Base-by-base conservation (phyloP, 2,888 invertebrate species). In the Cosmia pyralina region DNA sequence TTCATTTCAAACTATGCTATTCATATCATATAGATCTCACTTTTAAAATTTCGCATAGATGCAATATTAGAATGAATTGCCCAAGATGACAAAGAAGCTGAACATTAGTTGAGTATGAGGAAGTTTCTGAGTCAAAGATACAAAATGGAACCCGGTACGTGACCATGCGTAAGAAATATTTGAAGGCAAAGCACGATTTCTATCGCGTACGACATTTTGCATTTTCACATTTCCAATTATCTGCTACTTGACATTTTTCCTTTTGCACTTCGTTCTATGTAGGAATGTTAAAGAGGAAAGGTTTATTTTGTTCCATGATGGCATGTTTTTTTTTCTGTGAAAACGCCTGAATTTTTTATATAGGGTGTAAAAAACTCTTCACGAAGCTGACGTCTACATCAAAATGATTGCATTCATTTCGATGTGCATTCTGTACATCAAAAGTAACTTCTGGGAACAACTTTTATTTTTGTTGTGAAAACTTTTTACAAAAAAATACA, bases 191-290 rank as follows among this genome's bases (percentile, higher is more conserved):
- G 81, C 85, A 85, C 86, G 85, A 87, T 83, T 79, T 79, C 76
- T 79, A 87, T 85, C 77, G 81, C 73, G 68, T 64, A 77, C 64
- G 79, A 73, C 79, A 81, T 85, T 87, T 81, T 87, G 74, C 81
- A 69, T 87, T 87, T 83, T 72, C 75, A 79, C 76, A 78, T 78
- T 81, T 77, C 85, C 85, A 80, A 87, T 85, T 83, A 87, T 79
- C 63, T 75, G 59, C 22, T 76, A 64, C 77, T 74, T 82, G 76
- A 68, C 69, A 72, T 78, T 85, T 76, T 78, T 82, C 65, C 60
- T 75, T 83, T 64, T 70, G 48, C 70, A 65, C 72, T 69, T 44
- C 34, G 52, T 84, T 69, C 71, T 69, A 81, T 62, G 11, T 81
- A n/a, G n/a, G n/a, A n/a, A 44, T 44, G 53, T 22, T 70, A 44